Evolutionary conservation across 2,888 invertebrate species (phyloP), one percentile per base, ranked within the genome.

Genomic region (Acanthopleura granulata): DNA sequence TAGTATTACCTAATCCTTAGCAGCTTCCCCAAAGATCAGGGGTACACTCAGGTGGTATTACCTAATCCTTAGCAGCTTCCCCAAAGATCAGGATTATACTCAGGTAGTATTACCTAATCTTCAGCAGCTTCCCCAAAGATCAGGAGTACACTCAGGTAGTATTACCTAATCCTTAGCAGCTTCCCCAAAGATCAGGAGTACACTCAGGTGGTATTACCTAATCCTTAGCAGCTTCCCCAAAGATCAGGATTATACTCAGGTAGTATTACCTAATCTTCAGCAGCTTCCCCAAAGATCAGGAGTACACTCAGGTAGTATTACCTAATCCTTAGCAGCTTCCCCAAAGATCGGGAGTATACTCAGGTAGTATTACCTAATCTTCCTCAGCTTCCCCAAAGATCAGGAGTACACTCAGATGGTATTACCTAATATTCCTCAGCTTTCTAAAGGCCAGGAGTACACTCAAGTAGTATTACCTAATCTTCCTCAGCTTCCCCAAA

Each of bases 51-150:
- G 82, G 85, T 75, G n/a, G n/a, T n/a, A n/a, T n/a, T n/a, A n/a
- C n/a, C n/a, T n/a, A n/a, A n/a, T n/a, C n/a, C n/a, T n/a, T n/a
- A 87, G 86, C 78, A 87, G 87, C 77, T 89, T 88, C 75, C 85
- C 84, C 0, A 84, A 84, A 72, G 88, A 88, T 74, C 87, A 87
- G 69, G 85, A 88, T 74, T 88, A 88, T 75, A 87, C 87, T 6
- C 85, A 86, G 82, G 85, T 75, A n/a, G n/a, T n/a, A n/a, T n/a
- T n/a, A n/a, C n/a, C n/a, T n/a, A n/a, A n/a, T n/a, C n/a, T n/a
- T n/a, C 11, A 87, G 86, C 78, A 87, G 87, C 77, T 89, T 88
- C 75, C 85, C 84, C 0, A 84, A 84, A 72, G 88, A 88, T 74
- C 87, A 87, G 69, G 85, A 88, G 74, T 88, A 88, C 76, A 87